Base-by-base conservation (phyloP, 2,113 vertebrate genomes). In the Hippocampus zosterae region DNA sequence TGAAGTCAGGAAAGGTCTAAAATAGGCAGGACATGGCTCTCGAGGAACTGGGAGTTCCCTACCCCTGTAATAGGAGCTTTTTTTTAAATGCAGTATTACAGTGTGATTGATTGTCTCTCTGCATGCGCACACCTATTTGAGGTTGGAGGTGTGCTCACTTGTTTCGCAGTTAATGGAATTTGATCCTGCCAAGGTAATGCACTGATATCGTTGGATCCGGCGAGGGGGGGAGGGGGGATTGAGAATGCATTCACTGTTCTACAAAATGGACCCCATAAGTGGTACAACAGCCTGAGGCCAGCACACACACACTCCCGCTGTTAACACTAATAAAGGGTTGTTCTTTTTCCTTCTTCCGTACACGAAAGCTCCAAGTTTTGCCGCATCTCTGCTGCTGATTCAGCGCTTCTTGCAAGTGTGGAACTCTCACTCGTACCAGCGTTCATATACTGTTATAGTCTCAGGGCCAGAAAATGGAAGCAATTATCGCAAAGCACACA, bases 401-500 rank as follows among this genome's bases (percentile, higher is more conserved):
- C 81, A 80, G 85, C 83, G 84, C 67, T 78, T 13, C 77, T 70
- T 15, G 66, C 72, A 63, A 80, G 74, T 60, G 75, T 66, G 75
- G 65, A 81, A 80, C 82, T 80, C 74, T 76, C 79, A 65, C 69
- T 52, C 70, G 73, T 87, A 84, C 86, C 75, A 12, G 67, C 83
- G 72, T 83, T 88, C 87, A 88, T 81, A 85, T 67, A 76, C 85
- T 66, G 83, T 83, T 88, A 87, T 85, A 80, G 85, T 87, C 83
- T 88, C 83, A 53, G 75, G 67, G 84, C 81, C 80, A 87, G 86
- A 87, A 88, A 85, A 88, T 86, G 81, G 80, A 84, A 88, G 86
- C 87, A 88, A 89, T 87, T 85, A 90, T 88, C 84, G 85, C 62
- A 84, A 87, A 84, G 83, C 80, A 85, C 80, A 89, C 85, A 87